Conservation (phyloP, 2,797 vertebrate genomes). For the Apogon talboti region DNA sequence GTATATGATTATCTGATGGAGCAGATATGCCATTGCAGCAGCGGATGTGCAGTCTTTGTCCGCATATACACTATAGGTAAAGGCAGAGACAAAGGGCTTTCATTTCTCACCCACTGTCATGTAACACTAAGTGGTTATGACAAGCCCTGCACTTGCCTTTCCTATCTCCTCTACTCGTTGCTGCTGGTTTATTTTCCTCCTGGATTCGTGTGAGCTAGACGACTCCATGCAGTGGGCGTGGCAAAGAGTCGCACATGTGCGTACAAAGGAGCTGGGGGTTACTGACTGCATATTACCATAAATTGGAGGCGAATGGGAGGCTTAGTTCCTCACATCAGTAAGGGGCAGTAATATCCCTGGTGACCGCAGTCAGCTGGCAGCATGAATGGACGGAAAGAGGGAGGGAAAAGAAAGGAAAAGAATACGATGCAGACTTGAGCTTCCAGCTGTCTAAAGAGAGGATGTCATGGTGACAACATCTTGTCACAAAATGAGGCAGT, state of each 20-base stretch:
- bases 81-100: slow-evolving; percentile 77
- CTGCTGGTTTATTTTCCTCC: slow-evolving; percentile 50
- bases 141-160: slow-evolving; percentile 60
- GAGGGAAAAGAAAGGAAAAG: slow-evolving; percentile 55
- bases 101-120: slow-evolving; percentile 66
- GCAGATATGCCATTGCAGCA: slow-evolving; percentile 23
- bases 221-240: slow-evolving; percentile 42
- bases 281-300: slow-evolving; percentile 75
- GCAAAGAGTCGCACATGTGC: slow-evolving; percentile 49
- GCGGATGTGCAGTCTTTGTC: slow-evolving; percentile 62
- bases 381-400: slow-evolving; percentile 42
- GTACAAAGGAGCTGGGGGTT: slow-evolving; percentile 46
- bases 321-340: slow-evolving; percentile 38
- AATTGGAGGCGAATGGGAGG: slow-evolving; percentile 58
- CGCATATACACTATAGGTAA: slow-evolving; percentile 54
- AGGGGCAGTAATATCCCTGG: slow-evolving; percentile 82
- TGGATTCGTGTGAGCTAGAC: slow-evolving; percentile 43
- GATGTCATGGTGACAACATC: slow-evolving; percentile 64
- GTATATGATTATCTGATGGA: slow-evolving; percentile 65
- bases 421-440: slow-evolving; percentile 51
- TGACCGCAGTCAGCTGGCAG: slow-evolving; percentile 84
- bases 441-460: slow-evolving; percentile 77
- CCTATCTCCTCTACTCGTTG: slow-evolving; percentile 36
- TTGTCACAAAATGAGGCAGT: slow-evolving; percentile 43
- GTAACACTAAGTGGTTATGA: slow-evolving; percentile 73